phyloP scores from a whole-genome alignment of 30 jellyfish, hydroid and myxozoan genomes.

The Hydra vulgaris region DNA sequence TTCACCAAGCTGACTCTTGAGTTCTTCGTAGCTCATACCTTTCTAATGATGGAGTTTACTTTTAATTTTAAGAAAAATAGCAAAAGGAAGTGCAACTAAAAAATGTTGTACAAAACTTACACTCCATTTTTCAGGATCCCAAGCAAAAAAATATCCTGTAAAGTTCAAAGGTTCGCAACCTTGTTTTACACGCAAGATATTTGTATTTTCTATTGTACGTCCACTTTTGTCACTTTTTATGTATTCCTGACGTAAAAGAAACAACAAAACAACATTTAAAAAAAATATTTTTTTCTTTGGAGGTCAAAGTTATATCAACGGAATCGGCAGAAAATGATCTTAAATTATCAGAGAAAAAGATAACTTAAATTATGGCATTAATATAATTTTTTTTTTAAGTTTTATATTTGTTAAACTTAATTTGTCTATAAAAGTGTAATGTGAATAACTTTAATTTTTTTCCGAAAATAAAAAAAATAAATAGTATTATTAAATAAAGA shows the following conservation, averaged over 20 bases:
- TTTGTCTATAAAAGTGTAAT: no score
- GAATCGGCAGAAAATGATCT: no score
- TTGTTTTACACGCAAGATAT: conserved; percentile 84
- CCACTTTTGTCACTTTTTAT: conserved; percentile 67
- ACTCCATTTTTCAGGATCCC: conserved; percentile 98
- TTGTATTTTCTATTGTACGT: conserved; percentile 73
- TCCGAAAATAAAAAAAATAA: no score
- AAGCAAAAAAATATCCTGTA: conserved; percentile 75
- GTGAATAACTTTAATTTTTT: no score
- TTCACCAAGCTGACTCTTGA: conserved; percentile 84
- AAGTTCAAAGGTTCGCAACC: conserved; percentile 89
- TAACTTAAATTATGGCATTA: no score
- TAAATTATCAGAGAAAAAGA: no score
- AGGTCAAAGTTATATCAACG: no score
- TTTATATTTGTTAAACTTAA: no score
- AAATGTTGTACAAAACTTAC: conserved; percentile 32
- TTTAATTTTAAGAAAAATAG: not conserved
- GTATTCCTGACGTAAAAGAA: conserved; percentile 67
- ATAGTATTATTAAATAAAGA: no score
- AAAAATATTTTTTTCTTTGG: no score
- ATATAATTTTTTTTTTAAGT: no score
- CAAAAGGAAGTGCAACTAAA: no score
- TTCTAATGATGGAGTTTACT: conserved; percentile 23
- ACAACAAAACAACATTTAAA: not conserved
- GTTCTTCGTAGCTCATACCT: conserved; percentile 89